A percentile compares a stretch with the other conserved stretches of the same genome.
phyloP scores from a whole-genome alignment of 2,113 vertebrate genomes.

The Chunga burmeisteri region DNA sequence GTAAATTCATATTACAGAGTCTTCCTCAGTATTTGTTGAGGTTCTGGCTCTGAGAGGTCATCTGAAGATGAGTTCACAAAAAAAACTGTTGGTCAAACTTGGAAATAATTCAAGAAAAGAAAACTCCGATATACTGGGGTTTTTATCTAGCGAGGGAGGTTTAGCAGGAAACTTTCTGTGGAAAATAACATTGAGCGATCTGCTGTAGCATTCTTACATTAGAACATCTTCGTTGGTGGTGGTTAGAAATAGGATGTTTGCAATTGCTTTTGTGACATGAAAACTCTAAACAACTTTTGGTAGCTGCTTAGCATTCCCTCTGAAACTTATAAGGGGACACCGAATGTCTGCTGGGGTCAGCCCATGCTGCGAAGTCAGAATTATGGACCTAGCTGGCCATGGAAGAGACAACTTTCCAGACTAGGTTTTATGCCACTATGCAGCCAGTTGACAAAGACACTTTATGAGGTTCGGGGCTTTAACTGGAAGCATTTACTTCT shows the following conservation, averaged over 20 bases:
- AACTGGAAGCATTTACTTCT: background rate
- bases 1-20: background rate
- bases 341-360: background rate
- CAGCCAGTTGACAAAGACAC: background rate
- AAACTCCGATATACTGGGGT: background rate
- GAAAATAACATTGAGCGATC: background rate
- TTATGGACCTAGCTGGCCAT: accelerated
- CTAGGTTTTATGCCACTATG: background rate
- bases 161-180: background rate
- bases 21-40: background rate
- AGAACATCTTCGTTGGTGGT: background rate
- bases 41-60: background rate
- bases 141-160: background rate
- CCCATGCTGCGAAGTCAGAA: background rate
- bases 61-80: background rate
- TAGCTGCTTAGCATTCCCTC: background rate
- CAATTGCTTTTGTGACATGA: background rate
- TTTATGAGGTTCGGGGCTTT: background rate
- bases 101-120: background rate
- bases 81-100: background rate
- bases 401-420: background rate
- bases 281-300: accelerated
- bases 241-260: background rate
- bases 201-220: background rate
- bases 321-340: background rate